Conservation (phyloP, 2,888 invertebrate species). For the Synanthedon formicaeformis region DNA sequence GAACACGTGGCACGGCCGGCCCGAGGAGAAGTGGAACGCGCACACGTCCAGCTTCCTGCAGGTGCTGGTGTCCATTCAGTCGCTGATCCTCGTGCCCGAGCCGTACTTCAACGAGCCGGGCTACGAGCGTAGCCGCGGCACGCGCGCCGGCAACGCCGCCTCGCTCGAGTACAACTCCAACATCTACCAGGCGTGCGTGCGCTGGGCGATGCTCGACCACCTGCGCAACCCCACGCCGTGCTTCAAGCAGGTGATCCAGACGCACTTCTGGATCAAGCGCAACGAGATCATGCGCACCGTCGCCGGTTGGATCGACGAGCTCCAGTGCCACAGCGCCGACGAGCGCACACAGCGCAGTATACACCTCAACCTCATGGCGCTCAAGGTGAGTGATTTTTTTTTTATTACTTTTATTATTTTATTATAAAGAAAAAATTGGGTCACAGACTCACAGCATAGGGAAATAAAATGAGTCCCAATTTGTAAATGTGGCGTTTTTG, state of each 20-base stretch:
- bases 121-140: constrained; percentile 90
- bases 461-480: too few species aligned
- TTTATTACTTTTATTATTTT: not conserved
- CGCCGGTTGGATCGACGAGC: constrained; percentile 90
- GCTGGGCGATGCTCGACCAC: constrained; percentile 97
- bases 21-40: constrained; percentile 97
- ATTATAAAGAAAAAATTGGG: too few species aligned
- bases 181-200: constrained; percentile 93
- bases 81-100: constrained; percentile 90
- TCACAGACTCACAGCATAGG: too few species aligned
- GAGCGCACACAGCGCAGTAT: constrained; percentile 83
- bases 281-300: constrained; percentile 91
- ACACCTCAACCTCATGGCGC: constrained; percentile 78
- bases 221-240: constrained; percentile 90
- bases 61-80: constrained; percentile 93
- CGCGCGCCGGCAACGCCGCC: constrained; percentile 88
- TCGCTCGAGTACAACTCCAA: constrained; percentile 95
- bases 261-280: constrained; percentile 95
- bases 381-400: constrained; percentile 68
- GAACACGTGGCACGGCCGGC: constrained; percentile 96
- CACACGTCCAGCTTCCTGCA: constrained; percentile 94
- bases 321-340: constrained; percentile 82
- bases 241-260: constrained; percentile 90
- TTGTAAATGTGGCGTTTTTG: not conserved
- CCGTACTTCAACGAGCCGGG: constrained; percentile 97